Conservation (phyloP, 2,797 vertebrate genomes). For the Tinamus major region DNA sequence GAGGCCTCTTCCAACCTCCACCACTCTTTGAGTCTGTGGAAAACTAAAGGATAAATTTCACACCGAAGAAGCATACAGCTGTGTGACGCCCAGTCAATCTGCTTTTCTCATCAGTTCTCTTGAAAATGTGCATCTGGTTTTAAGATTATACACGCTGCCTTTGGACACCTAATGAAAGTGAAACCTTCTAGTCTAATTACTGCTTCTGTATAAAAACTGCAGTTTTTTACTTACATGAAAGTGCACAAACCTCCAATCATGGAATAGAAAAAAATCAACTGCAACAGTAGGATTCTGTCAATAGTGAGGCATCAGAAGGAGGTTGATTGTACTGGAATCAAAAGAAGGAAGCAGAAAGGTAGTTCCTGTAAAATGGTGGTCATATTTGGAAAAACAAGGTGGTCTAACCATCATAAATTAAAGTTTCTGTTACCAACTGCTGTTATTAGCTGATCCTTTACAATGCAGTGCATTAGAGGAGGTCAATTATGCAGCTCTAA, state of each 20-base stretch:
- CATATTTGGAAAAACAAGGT: not conserved
- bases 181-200: not conserved
- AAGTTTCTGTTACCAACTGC: not conserved
- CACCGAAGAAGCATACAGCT: not conserved
- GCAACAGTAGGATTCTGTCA: not conserved
- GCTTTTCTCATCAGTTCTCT: not conserved
- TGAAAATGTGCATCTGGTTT: not conserved
- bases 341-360: not conserved
- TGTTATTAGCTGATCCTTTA: not conserved
- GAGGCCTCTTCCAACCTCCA: too few species aligned
- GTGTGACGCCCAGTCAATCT: not conserved
- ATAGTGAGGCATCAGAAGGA: not conserved
- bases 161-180: not conserved
- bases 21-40: not conserved
- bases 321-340: not conserved
- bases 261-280: not conserved
- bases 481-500: not conserved
- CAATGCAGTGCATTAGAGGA: not conserved
- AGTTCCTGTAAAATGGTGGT: not conserved
- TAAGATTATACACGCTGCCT: not conserved
- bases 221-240: fast-evolving
- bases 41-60: not conserved
- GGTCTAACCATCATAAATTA: not conserved
- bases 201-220: not conserved
- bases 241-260: not conserved